Evolutionary conservation across 2,888 invertebrate species (phyloP), one percentile per base, ranked within the genome.

Genomic region (Crematogaster levior): DNA sequence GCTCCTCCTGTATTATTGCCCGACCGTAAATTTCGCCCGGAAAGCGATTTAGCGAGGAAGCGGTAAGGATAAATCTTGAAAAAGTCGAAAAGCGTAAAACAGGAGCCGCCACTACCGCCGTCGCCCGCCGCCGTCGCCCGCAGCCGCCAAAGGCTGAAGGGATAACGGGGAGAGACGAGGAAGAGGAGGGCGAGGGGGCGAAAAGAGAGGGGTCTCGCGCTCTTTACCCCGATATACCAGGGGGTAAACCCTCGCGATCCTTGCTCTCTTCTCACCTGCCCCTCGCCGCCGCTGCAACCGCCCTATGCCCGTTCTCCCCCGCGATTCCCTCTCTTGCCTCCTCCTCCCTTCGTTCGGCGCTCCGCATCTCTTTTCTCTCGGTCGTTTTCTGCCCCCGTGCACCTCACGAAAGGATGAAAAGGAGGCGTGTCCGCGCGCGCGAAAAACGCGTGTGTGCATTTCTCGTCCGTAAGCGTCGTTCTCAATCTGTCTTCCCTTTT

Each of bases 21-120:
- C 92, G 92, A 92, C 92, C 93, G 93, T 94, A 94, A 94, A 94
- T 94, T 94, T 92, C 90, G 89, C 89, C 93, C 92, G 93, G 93
- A 94, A 94, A 93, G 92, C 94, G 94, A 94, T 94, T 94, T 94
- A 94, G 93, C 94, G 92, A 93, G 93, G 92, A 93, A 94, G 93
- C 93, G 91, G 90, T 91, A 91, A 91, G 93, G 93, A 94, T 94
- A 94, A 94, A 94, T 94, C 94, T 93, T 92, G 92, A 91, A 93
- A 92, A 93, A 93, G 94, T 94, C 94, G 94, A 94, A 94, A 94
- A 92, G 94, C 94, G 94, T 94, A 88, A 89, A 90, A 90, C 90
- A 88, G 90, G 86, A 84, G 88, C 84, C 85, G 73, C 73, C 43
- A 4, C 51, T 18, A 1, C 70, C 56, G 40, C 65, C 40, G n/a